These are phyloP conservation scores for Pelecanoides urinatrix DNA, from an alignment of 2,113 vertebrate genomes.

Conservation along the genomic window DNA sequence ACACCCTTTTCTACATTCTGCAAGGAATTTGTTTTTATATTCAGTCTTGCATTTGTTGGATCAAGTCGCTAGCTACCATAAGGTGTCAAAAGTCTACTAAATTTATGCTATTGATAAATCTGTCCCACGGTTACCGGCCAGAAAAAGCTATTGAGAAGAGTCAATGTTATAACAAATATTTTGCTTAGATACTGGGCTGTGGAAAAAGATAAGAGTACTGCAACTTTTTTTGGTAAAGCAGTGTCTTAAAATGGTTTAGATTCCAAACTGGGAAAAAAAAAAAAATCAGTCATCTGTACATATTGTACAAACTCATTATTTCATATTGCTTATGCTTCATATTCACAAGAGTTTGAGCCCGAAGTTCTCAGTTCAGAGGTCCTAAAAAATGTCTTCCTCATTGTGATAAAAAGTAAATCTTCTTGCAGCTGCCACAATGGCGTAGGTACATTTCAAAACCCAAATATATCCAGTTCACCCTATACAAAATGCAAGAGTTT, in stretches of 20 bases:
- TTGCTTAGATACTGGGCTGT: not conserved
- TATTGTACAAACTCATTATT: not conserved
- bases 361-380: not conserved
- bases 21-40: slow-evolving; percentile 13
- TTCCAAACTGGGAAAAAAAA: not conserved
- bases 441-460: not conserved
- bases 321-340: not conserved
- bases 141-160: slow-evolving; percentile 12
- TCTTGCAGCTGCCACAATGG: not conserved
- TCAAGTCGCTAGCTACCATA: slow-evolving; percentile 39
- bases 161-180: slow-evolving; percentile 12
- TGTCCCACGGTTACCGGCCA: slow-evolving; percentile 1
- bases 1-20: not conserved
- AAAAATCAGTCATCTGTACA: not conserved
- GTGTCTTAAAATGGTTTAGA: not conserved
- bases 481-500: not conserved
- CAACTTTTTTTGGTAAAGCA: not conserved
- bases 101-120: slow-evolving; percentile 43
- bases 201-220: not conserved
- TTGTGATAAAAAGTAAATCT: not conserved
- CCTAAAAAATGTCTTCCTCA: not conserved
- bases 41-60: slow-evolving; percentile 35
- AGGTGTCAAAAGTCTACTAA: slow-evolving; percentile 42
- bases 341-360: not conserved
- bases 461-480: not conserved